Conservation (phyloP, 2,888 invertebrate species). For the Hypercompe scribonia region DNA sequence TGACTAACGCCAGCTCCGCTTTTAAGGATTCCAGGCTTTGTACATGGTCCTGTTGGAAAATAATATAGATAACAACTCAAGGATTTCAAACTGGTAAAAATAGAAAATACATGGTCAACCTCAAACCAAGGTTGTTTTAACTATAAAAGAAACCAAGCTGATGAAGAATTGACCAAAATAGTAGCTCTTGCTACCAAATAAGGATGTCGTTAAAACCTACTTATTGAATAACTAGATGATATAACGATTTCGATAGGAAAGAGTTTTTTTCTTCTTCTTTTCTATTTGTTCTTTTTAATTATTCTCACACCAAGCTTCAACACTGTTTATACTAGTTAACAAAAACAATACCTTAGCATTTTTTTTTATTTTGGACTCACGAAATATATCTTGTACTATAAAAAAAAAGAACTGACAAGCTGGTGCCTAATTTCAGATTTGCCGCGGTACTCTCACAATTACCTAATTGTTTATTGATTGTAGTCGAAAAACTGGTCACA, state of each 20-base stretch:
- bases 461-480: conserved; percentile 3
- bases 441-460: neutral
- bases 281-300: neutral
- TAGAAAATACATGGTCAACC: neutral
- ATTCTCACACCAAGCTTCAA: neutral
- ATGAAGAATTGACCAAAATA: too few species aligned
- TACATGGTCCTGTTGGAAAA: conserved; percentile 92
- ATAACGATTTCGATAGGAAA: neutral
- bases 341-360: neutral
- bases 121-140: neutral
- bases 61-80: neutral
- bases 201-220: too few species aligned
- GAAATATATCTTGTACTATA: neutral
- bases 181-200: neutral
- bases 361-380: neutral
- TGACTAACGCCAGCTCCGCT: conserved; percentile 94
- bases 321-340: too few species aligned
- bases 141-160: too few species aligned
- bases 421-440: neutral
- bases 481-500: neutral
- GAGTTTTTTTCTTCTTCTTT: neutral
- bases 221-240: neutral
- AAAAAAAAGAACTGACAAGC: neutral
- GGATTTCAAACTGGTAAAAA: neutral
- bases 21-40: conserved; percentile 95